phyloP scores from a whole-genome alignment of 2,888 invertebrate genomes.

The Lissonota sp. region DNA sequence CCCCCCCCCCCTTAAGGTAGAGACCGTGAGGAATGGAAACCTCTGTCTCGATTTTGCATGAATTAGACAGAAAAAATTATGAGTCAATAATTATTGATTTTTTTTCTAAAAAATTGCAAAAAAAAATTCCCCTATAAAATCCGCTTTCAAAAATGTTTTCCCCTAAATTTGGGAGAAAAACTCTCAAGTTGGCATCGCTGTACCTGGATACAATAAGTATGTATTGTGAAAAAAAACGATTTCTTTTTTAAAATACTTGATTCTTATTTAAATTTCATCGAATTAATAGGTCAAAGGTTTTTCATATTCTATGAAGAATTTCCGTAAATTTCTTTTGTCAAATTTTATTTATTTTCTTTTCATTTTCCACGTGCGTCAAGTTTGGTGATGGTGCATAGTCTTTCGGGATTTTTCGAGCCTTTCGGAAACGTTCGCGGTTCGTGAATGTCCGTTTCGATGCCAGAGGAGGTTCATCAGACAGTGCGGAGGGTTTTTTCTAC shows the following conservation, averaged over 20 bases:
- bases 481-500: constrained; percentile 73
- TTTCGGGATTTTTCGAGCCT: constrained; percentile 53
- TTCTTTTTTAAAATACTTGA: neutral
- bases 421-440: constrained; percentile 49
- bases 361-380: constrained; percentile 5
- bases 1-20: no score
- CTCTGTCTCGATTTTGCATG: no score
- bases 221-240: no score
- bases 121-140: no score
- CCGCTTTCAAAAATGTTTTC: no score
- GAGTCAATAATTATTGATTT: neutral
- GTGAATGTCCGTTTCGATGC: constrained; percentile 19
- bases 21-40: no score
- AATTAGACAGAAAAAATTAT: no score
- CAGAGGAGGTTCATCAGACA: constrained; percentile 31
- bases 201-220: no score
- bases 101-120: neutral
- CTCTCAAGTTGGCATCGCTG: no score
- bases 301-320: no score
- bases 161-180: no score
- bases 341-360: neutral
- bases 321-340: neutral
- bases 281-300: neutral
- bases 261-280: neutral
- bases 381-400: constrained; percentile 42